Evolutionary conservation across 2,888 invertebrate species (phyloP).

Genomic region (Polydrusus pterygomalis): DNA sequence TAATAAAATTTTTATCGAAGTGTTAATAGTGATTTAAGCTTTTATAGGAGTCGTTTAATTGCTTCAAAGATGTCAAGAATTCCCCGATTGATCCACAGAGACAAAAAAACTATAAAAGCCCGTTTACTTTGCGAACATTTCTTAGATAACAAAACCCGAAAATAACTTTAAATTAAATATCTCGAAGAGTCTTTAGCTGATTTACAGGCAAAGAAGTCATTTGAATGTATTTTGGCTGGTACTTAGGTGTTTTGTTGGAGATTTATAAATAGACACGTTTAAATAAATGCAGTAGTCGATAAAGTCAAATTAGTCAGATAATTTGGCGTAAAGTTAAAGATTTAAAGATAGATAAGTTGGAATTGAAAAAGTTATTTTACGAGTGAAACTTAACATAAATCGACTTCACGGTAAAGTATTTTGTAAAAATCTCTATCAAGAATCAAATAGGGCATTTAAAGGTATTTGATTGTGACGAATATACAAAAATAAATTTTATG

Average conservation of each 20-base stretch:
- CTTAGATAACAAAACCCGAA: constrained; percentile 31
- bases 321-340: constrained; percentile 3
- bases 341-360: neutral
- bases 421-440: too few species aligned
- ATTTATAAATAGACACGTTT: constrained; percentile 8
- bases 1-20: too few species aligned
- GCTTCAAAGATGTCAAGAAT: constrained; percentile 1
- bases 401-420: neutral
- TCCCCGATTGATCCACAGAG: constrained; percentile 1
- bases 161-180: constrained; percentile 48
- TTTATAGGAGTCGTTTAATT: too few species aligned
- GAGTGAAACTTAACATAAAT: neutral
- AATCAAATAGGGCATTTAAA: too few species aligned
- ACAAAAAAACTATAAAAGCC: constrained; percentile 10
- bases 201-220: constrained; percentile 45
- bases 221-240: constrained; percentile 27
- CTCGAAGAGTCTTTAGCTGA: constrained; percentile 38
- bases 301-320: constrained; percentile 15
- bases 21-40: too few species aligned
- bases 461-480: too few species aligned
- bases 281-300: constrained; percentile 3
- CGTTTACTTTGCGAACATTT: constrained; percentile 39
- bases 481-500: too few species aligned
- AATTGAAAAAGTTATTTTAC: neutral
- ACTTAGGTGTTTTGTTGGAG: constrained; percentile 5